Base-by-base conservation (phyloP, 2,888 invertebrate genomes). In the Axea sp. region DNA sequence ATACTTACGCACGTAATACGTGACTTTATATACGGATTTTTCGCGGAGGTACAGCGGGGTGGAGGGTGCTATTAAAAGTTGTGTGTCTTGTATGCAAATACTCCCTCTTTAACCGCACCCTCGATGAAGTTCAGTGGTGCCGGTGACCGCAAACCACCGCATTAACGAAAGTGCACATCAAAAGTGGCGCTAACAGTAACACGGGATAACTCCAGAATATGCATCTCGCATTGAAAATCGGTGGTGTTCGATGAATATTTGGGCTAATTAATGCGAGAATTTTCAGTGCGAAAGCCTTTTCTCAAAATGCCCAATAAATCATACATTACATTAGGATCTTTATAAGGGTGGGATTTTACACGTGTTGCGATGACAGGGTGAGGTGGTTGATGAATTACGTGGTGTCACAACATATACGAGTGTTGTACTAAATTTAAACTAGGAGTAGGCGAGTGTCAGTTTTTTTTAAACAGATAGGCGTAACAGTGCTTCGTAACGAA, bases 111-210 rank as follows among this genome's bases (percentile, higher is more conserved):
- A 72, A 57, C 72, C 64, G 51, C 72, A 72, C 73, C 65, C 65
- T 65, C 65, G 60, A 72, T 57, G 64, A 73, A 67, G 37, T 51
- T 59, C 72, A 49, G 47, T 33, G 33, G 60, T 39, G 49, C 26
- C 30, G 39, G 73, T 73, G 62, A 81, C 83, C 81, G 77, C 81
- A 80, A 77, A 80, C 81, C 81, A 72, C 80, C 81, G 78, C 82
- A 83, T 84, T 84, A 84, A 78, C 81, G 79, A 78, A 84, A 84
- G 83, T 84, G 84, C 84, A 82, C 80, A 79, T 79, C 79, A 81
- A 82, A 80, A 78, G 59, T 67, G 60, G 65, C 53, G 60, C 47
- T 47, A 73, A 67, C 73, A 51, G 51, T 51, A 59, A 45, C 75
- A 59, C 33, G 55, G 53, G 49, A 59, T 73, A 65, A 73, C 60